These are phyloP conservation scores for Amphimallon solstitiale DNA, from an alignment of 2,888 invertebrate species.

Conservation along the genomic window DNA sequence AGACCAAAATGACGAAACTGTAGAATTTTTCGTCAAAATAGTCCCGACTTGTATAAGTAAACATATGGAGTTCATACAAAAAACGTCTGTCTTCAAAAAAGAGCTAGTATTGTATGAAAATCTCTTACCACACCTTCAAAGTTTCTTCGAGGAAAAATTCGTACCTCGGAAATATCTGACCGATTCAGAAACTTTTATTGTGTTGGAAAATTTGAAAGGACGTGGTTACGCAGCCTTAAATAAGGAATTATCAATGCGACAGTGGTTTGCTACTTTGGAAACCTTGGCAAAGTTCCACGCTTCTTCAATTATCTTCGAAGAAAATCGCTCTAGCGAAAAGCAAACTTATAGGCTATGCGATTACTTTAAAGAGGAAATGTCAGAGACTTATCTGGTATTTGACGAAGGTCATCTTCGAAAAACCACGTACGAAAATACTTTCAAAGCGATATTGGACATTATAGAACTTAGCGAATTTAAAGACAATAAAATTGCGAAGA, in stretches of 20 bases:
- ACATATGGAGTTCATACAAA: constrained; percentile 64
- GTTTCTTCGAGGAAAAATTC: constrained; percentile 41
- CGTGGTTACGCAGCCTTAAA: constrained; percentile 54
- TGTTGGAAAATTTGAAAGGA: constrained; percentile 64
- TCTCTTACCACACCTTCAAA: constrained; percentile 43
- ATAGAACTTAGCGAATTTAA: constrained; percentile 43
- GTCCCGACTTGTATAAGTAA: constrained; percentile 63
- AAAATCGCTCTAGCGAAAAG: constrained; percentile 49
- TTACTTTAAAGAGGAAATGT: constrained; percentile 50
- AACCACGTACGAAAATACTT: constrained; percentile 49
- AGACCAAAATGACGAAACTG: constrained; percentile 25
- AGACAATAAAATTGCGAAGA: constrained; percentile 32
- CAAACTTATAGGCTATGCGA: constrained; percentile 49
- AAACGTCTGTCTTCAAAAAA: constrained; percentile 62
- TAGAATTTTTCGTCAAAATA: constrained; percentile 68
- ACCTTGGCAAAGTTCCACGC: constrained; percentile 67
- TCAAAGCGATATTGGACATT: constrained; percentile 49
- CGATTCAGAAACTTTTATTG: constrained; percentile 62
- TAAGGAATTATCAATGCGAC: constrained; percentile 59
- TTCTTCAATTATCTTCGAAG: constrained; percentile 66
- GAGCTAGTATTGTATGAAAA: constrained; percentile 45
- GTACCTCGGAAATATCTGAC: constrained; percentile 59
- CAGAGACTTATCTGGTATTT: constrained; percentile 48
- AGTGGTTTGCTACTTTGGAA: constrained; percentile 62
- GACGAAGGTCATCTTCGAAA: constrained; percentile 57